Conservation (phyloP, 2,888 invertebrate genomes). For the Galerucella pusilla region DNA sequence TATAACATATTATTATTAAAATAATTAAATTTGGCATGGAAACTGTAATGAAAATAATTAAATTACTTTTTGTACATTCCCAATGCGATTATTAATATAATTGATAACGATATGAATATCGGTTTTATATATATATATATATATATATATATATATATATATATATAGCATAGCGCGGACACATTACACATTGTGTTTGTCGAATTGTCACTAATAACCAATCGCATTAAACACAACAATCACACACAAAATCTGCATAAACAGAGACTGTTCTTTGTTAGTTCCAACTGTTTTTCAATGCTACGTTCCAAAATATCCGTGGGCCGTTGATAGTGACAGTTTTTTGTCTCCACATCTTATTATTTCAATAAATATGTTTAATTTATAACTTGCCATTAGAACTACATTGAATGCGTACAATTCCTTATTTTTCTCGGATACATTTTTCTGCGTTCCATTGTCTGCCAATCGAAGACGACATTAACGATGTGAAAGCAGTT, state of each 20-base stretch:
- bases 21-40: neutral
- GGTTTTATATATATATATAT: too few relatives aligned
- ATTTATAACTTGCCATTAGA: too few relatives aligned
- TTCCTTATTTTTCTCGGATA: too few relatives aligned
- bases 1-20: neutral
- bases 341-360: too few relatives aligned
- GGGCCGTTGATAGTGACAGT: too few relatives aligned
- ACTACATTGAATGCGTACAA: too few relatives aligned
- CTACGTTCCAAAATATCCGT: too few relatives aligned
- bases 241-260: neutral
- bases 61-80: neutral
- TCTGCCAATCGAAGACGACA: too few relatives aligned
- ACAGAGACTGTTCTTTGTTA: neutral
- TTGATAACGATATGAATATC: constrained; percentile 17
- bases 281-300: neutral
- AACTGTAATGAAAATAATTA: constrained; percentile 21
- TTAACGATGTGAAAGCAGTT: too few relatives aligned
- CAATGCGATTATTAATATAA: constrained; percentile 17
- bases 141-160: neutral
- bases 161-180: constrained; percentile 4
- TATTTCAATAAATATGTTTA: too few relatives aligned
- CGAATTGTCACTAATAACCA: constrained; percentile 26
- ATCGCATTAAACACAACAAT: constrained; percentile 21
- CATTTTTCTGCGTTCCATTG: too few relatives aligned
- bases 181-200: constrained; percentile 12